These are phyloP conservation scores for Patella depressa DNA, from an alignment of 2,888 invertebrate genomes.

Conservation along the genomic window DNA sequence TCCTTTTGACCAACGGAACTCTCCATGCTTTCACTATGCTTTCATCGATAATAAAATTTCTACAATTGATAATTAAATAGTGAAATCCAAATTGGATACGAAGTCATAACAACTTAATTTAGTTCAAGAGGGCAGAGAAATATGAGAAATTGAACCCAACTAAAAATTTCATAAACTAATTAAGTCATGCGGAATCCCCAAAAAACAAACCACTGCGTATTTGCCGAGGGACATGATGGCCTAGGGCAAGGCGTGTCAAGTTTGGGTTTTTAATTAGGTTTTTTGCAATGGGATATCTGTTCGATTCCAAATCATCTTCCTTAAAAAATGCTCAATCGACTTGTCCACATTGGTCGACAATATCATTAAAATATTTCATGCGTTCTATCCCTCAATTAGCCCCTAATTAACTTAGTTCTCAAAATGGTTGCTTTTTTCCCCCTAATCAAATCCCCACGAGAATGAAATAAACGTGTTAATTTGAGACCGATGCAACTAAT, in stretches of 20 bases:
- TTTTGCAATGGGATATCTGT: background rate
- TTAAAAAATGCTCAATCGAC: constrained; percentile 4
- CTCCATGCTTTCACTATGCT: no score
- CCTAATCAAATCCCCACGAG: constrained; percentile 4
- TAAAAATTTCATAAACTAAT: no score
- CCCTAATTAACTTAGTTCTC: constrained; percentile 7
- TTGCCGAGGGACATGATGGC: background rate
- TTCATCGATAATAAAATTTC: no score
- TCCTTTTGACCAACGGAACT: no score
- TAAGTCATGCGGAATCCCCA: background rate
- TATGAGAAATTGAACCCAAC: no score
- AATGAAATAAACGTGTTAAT: constrained; percentile 10
- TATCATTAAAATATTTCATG: constrained; percentile 12
- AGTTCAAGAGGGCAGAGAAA: no score
- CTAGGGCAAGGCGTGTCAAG: constrained; percentile 1
- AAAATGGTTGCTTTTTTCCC: background rate
- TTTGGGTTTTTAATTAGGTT: background rate
- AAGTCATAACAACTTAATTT: no score
- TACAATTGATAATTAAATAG: no score
- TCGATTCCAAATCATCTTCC: background rate
- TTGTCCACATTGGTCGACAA: background rate
- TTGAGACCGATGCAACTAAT: constrained; percentile 11
- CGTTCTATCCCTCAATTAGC: background rate
- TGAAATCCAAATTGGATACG: no score
- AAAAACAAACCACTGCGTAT: background rate